Base-by-base conservation (phyloP, 2,113 vertebrate genomes). In the Hippocampus guttulatus region DNA sequence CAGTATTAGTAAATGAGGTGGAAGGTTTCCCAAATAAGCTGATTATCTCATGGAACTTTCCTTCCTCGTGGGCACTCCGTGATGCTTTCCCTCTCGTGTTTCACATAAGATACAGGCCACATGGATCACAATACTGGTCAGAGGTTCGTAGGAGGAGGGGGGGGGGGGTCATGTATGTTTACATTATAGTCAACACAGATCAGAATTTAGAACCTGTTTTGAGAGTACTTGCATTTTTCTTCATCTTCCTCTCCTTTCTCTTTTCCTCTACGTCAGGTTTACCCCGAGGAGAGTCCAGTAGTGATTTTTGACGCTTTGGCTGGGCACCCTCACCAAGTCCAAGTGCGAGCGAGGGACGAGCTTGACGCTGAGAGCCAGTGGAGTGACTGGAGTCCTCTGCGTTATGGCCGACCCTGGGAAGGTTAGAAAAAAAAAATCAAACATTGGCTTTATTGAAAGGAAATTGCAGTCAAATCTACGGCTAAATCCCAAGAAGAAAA, bases 351-450 rank as follows among this genome's bases (percentile, higher is more conserved):
- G 30, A 90, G 64, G 10, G 93, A 94, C 0, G 90, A 73, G 4
- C 49, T 91, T n/a, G 84, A 86, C 67, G 3, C 61, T 3, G 87
- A 89, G 0, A 90, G 87, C 73, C 88, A 91, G 64, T 94, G 93
- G 93, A 93, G 93, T 30, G 92, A 93, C 15, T 93, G 93, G 93
- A 91, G 83, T 67, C 72, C 78, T 0, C 27, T 81, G 68, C 57
- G 78, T 20, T 47, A 78, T 2, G 82, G 3, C 41, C 70, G 20
- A 30, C 89, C 93, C 2, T 93, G 92, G 93, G 76, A 58, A 65
- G 90, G 93, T 92, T 23, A 79, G 83, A 40, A 27, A 54, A 5
- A 54, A 5, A n/a, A 54, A 15, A 58, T 58, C 55, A 2, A 9
- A n/a, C 8, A n/a, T 55, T 55, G 52, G 6, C 52, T 55, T 55